Conservation (phyloP, 2,888 invertebrate genomes). For the Mesodorylaimus sp. region DNA sequence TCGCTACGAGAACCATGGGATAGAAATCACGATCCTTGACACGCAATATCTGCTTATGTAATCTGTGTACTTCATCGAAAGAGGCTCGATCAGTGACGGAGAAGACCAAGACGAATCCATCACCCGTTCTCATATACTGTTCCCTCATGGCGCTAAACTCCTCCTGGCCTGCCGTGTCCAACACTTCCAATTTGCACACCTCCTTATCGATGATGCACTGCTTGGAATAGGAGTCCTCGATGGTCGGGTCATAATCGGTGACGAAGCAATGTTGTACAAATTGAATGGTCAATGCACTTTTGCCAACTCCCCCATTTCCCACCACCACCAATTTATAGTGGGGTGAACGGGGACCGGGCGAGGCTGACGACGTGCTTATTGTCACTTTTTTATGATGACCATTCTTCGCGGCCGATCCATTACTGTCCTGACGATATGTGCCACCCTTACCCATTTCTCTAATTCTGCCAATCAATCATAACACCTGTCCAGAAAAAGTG, state of each 20-base stretch:
- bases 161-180: slow-evolving; percentile 48
- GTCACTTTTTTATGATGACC: too few relatives aligned
- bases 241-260: slow-evolving; percentile 95
- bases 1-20: slow-evolving; percentile 92
- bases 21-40: slow-evolving; percentile 96
- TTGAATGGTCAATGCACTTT: slow-evolving; percentile 92
- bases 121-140: slow-evolving; percentile 89
- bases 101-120: slow-evolving; percentile 84
- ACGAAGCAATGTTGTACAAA: slow-evolving; percentile 98
- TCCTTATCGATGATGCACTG: slow-evolving; percentile 94
- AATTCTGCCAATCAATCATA: too few relatives aligned
- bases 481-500: too few relatives aligned
- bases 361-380: too few relatives aligned
- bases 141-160: slow-evolving; percentile 98
- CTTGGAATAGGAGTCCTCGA: slow-evolving; percentile 87
- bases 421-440: too few relatives aligned
- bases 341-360: not conserved
- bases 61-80: slow-evolving; percentile 83
- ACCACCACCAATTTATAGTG: slow-evolving; percentile 57
- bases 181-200: slow-evolving; percentile 69
- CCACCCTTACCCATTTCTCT: too few relatives aligned
- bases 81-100: slow-evolving; percentile 46
- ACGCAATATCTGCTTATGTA: slow-evolving; percentile 79
- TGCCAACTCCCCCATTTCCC: slow-evolving; percentile 93
- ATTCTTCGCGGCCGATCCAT: too few relatives aligned